Percentiles rank a stretch among this genome's conserved stretches.
Conservation (phyloP, 2,113 vertebrate genomes). For the Scatophagus argus region DNA sequence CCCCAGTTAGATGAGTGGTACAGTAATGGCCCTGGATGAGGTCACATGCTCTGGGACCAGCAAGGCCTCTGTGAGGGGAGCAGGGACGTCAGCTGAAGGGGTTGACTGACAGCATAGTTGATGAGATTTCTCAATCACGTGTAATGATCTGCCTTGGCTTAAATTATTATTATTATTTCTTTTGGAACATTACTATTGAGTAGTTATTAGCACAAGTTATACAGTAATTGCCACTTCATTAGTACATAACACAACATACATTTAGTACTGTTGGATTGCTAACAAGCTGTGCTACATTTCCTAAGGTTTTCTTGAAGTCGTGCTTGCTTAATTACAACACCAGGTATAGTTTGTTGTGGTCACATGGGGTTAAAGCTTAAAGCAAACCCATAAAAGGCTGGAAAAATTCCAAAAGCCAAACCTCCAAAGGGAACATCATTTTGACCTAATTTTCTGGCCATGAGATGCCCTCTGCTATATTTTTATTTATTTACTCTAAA, state of each 20-base stretch:
- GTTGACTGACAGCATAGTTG: conserved; percentile 40
- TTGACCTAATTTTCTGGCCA: conserved; percentile 72
- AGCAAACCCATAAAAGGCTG: conserved; percentile 46
- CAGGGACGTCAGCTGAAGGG: conserved; percentile 24
- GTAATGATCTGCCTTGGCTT: conserved; percentile 10
- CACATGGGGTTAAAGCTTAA: conserved; percentile 12
- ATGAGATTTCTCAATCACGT: no score
- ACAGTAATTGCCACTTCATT: not conserved
- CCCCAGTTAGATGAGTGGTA: conserved; percentile 59
- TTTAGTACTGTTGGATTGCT: not conserved
- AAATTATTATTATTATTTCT: not conserved
- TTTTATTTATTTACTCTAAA: conserved; percentile 46
- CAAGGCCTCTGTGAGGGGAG: conserved; percentile 29
- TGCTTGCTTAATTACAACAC: conserved; percentile 4
- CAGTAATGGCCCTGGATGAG: conserved; percentile 52
- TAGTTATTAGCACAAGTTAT: not conserved
- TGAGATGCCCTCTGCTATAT: conserved; percentile 55
- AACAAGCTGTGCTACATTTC: not conserved
- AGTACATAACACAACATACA: not conserved
- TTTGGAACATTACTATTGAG: not conserved
- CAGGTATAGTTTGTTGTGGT: conserved; percentile 12
- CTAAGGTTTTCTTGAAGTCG: not conserved
- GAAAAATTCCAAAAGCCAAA: conserved; percentile 45
- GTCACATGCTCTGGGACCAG: conserved; percentile 62
- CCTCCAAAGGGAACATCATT: conserved; percentile 57